A percentile compares a stretch with the other conserved stretches of the same genome.
Conservation (phyloP, 2,888 invertebrate species). For the Dynastes maya region DNA sequence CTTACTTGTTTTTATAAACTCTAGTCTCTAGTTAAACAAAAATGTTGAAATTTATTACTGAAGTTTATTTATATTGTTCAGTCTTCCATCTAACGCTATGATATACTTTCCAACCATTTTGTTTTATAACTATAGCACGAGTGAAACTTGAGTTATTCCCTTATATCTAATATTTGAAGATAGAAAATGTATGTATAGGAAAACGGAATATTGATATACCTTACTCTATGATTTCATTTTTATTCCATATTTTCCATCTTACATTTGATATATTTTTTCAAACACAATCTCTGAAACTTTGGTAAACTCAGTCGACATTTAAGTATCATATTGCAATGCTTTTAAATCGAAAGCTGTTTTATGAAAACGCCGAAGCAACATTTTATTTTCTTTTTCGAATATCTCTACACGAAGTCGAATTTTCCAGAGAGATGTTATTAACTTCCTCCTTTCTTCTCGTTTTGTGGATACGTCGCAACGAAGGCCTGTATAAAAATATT, state of each 20-base stretch:
- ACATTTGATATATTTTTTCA: slow-evolving; percentile 44
- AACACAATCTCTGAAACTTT: slow-evolving; percentile 29
- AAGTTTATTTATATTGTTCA: too few relatives aligned
- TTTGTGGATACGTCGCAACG: slow-evolving; percentile 41
- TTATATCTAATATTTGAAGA: neutral
- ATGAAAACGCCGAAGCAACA: slow-evolving; percentile 23
- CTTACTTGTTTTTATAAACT: too few relatives aligned
- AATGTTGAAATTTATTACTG: too few relatives aligned
- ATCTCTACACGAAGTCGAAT: slow-evolving; percentile 20
- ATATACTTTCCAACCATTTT: too few relatives aligned
- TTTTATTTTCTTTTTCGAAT: slow-evolving; percentile 32
- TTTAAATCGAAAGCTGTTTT: slow-evolving; percentile 47
- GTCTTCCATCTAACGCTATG: too few relatives aligned
- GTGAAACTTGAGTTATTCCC: neutral
- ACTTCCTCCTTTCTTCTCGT: slow-evolving; percentile 17
- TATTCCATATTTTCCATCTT: slow-evolving; percentile 21
- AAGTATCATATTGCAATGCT: slow-evolving; percentile 46
- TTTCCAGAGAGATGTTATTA: slow-evolving; percentile 39
- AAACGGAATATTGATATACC: slow-evolving; percentile 16
- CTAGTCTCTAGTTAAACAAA: too few relatives aligned
- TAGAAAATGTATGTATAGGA: slow-evolving; percentile 15
- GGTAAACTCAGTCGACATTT: slow-evolving; percentile 45
- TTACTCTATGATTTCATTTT: slow-evolving; percentile 28
- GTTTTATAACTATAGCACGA: too few relatives aligned
- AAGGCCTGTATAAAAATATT: slow-evolving; percentile 40